Evolutionary conservation across 1,140 invertebrate genomes (phyloP), one percentile per base, ranked within the genome.

Genomic region (Laodelphax striatellus): DNA sequence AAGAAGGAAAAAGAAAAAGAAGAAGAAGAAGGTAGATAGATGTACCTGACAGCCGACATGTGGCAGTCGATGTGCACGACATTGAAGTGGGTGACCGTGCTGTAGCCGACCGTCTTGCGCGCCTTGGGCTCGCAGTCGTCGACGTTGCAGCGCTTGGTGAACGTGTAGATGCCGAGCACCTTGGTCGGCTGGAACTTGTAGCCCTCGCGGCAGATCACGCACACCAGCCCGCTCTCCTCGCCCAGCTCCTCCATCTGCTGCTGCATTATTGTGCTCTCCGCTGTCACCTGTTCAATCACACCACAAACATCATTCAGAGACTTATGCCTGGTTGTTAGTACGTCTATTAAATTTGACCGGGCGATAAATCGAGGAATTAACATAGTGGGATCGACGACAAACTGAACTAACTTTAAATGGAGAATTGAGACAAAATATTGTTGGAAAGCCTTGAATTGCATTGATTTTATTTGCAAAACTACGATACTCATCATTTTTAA

Each of bases 11-110:
- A n/a, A n/a, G n/a, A n/a, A n/a, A n/a, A n/a, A n/a, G n/a, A n/a
- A n/a, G n/a, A n/a, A n/a, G n/a, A n/a, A n/a, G n/a, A n/a, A n/a
- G n/a, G n/a, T n/a, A n/a, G n/a, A n/a, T n/a, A n/a, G n/a, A n/a
- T n/a, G n/a, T 62, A 69, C 34, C 84, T 75, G 38, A 98, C 94
- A 52, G 95, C 95, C 10, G 92, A 92, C 80, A 94, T 93, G 73
- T 99, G 95, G 71, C 96, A 99, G 71, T 98, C 94, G 11, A 97
- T 87, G 75, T 99, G 96, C 4, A 99, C 93, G 11, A 98, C 86
- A 75, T 98, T 98, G 76, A 98, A 98, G 77, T 98, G 95, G 4
- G 93, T 95, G 3, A 99, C 95, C 0, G 95, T 98, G 10, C 86
- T 89, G 72, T 96, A 97, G 14, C 88, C 88, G 2, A 88, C 77